Evolutionary conservation across 2,888 invertebrate genomes (phyloP).

Genomic region (Monoplex corrugatus): DNA sequence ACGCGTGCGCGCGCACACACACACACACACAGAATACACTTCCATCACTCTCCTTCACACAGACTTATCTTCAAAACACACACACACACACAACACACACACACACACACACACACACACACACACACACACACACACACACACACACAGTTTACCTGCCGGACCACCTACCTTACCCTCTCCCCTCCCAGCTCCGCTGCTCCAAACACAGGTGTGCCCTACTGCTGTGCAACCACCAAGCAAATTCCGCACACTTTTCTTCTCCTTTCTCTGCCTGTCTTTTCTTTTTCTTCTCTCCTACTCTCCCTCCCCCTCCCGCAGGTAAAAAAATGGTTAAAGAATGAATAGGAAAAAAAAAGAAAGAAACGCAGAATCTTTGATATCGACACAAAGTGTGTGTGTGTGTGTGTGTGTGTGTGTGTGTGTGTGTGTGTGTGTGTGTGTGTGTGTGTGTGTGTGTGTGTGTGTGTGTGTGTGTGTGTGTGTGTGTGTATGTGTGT

Average conservation of each 20-base stretch:
- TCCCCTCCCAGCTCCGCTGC: neutral
- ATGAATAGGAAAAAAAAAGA: no score
- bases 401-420: conserved; percentile 15
- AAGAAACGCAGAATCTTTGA: no score
- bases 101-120: neutral
- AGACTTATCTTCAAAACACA: no score
- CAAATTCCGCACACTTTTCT: no score
- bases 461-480: neutral
- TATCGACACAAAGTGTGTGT: no score
- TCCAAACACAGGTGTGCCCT: no score
- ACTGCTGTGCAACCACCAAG: no score
- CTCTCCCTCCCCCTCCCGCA: neutral
- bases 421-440: neutral
- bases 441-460: neutral
- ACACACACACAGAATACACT: conserved; percentile 8
- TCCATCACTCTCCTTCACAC: no score
- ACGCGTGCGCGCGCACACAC: no score
- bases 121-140: no score
- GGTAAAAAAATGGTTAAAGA: no score
- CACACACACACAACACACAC: conserved; percentile 9
- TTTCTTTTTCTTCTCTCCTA: neutral
- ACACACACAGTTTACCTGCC: neutral
- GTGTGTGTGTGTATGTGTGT: neutral
- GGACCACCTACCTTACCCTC: neutral
- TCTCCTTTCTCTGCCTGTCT: neutral